Evolutionary conservation across 2,797 vertebrate species (phyloP), one percentile per base, ranked within the genome.

Genomic region (Limosa lapponica): DNA sequence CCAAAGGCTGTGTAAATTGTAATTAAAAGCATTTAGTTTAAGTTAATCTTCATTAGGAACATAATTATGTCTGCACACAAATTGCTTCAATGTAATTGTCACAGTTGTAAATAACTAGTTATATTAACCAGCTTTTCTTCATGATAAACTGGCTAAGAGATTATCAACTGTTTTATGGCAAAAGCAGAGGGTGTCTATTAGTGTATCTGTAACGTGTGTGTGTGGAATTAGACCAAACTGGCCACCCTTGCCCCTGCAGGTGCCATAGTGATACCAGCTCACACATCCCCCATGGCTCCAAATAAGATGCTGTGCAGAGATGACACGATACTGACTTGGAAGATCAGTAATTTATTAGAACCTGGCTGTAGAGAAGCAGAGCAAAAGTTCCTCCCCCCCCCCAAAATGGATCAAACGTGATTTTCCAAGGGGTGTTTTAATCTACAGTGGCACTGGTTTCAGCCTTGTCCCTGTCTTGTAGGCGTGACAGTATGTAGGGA

Each of bases 41-140:
- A 97, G 87, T 97, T 98, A 97, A 98, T 98, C 97, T 98, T 97
- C 94, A 97, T 98, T 98, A 98, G 95, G 90, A 98, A 93, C 89
- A 55, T 95, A 96, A 96, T 97, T 96, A 97, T 94, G 89, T 95
- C 95, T 8, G 5, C 82, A 36, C 79, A 89, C 77, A 91, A 92
- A 95, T 95, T 91, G 58, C 41, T 96, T 96, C 75, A 67, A 62
- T 91, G 72, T 55, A 91, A 97, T 97, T 97, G 94, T 96, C 95
- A 95, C 89, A 90, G 93, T 71, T 95, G 83, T 95, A 96, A 97
- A 93, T 97, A 97, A 94, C 64, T 95, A 93, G 67, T 96, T 97
- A 62, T 90, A 82, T 94, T 74, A 88, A 88, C 64, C 73, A 75
- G 41, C 82, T 96, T 95, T 91, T 93, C 71, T 77, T 86, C 36